Evolutionary conservation across 2,888 invertebrate genomes (phyloP), one percentile per base, ranked within the genome.

Genomic region (Chalcis sispes): DNA sequence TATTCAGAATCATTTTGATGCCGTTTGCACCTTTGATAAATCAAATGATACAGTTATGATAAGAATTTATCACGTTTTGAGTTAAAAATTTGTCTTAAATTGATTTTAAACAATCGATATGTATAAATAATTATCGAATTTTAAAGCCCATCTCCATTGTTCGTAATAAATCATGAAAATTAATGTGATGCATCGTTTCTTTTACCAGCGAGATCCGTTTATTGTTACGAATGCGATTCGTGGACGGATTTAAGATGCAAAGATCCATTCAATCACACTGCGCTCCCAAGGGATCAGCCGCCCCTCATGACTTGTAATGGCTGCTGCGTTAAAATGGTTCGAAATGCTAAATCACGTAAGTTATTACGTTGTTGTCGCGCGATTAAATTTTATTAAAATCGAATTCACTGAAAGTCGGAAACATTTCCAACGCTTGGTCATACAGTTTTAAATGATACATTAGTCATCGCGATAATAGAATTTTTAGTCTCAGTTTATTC

Each of bases 281-380:
- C 95, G 4, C 90, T 96, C 83, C 96, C 96, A 1, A 91, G 95
- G 67, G 95, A 96, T 88, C 96, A 96, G 89, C 97, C 97, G 7
- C 96, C 96, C 0, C 89, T 96, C 83, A 93, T 95, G 92, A 94
- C 95, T 36, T 97, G 97, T 89, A 94, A 96, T 86, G 97, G 97
- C 46, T 97, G 97, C 90, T 97, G 97, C 89, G 97, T 97, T 77
- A 97, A 97, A 91, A 96, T 97, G 95, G 96, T 97, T 85, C 94
- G 96, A 80, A 95, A 96, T 89, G 94, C 95, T 75, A 95, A 95
- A 90, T 94, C 95, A 89, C 93, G 96, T 96, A 88, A 95, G 95
- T 93, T 46, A 20, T 20, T 13, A 29, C 8, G 29, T 48, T n/a
- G n/a, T n/a, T n/a, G n/a, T n/a, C n/a, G n/a, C n/a, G 10, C n/a